phyloP scores from a whole-genome alignment of 2,113 vertebrate species.

The Gymnarchus niloticus region DNA sequence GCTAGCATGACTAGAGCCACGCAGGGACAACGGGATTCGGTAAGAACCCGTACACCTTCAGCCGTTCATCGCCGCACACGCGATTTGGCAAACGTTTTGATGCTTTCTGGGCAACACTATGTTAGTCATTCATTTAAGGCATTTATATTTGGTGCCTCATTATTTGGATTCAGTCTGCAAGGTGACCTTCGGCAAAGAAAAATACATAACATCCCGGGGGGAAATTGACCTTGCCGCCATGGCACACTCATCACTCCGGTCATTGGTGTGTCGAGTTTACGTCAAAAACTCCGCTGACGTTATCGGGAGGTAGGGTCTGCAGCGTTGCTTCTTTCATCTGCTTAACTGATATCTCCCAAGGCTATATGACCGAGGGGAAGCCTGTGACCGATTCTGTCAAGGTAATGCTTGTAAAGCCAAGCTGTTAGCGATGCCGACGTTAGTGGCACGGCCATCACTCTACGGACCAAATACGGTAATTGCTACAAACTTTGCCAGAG shows the following conservation, averaged over 20 bases:
- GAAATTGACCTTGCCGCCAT: background rate
- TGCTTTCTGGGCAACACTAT: background rate
- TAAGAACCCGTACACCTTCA: background rate
- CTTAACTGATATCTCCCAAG: constrained; percentile 12
- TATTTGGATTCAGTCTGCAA: background rate
- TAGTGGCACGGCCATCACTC: background rate
- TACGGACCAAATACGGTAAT: background rate
- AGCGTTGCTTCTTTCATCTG: background rate
- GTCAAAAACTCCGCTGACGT: background rate
- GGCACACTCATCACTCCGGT: background rate
- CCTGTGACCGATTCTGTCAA: background rate
- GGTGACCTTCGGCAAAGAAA: background rate
- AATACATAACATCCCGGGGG: background rate
- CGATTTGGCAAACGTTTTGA: background rate
- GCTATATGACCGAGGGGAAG: background rate
- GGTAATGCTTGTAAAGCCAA: background rate
- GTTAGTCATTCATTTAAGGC: background rate
- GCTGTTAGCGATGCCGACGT: background rate
- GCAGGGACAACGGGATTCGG: background rate
- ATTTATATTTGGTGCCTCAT: background rate
- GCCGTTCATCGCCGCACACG: background rate
- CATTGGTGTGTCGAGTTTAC: background rate
- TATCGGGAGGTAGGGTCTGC: background rate
- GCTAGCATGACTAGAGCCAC: background rate
- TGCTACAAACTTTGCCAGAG: background rate